Base-by-base conservation (phyloP, 1,140 invertebrate species). In the Drosophila pruinosa region DNA sequence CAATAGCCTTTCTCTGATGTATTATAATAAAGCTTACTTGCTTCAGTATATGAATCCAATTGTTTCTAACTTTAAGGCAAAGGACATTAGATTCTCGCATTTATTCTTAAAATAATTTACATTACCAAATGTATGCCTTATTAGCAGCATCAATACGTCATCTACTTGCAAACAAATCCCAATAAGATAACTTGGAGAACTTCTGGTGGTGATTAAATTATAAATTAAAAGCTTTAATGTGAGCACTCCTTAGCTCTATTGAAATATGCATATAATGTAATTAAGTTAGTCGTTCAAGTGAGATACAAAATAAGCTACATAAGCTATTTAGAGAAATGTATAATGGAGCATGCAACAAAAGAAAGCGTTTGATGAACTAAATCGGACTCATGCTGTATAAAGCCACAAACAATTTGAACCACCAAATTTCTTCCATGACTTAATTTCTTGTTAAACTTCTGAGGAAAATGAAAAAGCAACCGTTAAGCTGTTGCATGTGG, bases 81-180 rank as follows among this genome's bases (percentile, higher is more conserved):
- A n/a, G n/a, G n/a, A n/a, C n/a, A n/a, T n/a, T n/a, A n/a, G n/a
- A n/a, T n/a, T n/a, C n/a, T n/a, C 26, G 0, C 5, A 28, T 28
- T 28, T 28, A 28, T 31, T 7, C 4, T 31, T 31, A 31, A 31
- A 10, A 3, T 8, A 2, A 10, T 3, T 3, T 10, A 31, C 50
- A 50, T 39, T 73, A 17, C 12, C 45, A 26, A 72, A 39, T 63
- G 61, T 67, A 75, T n/a, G n/a, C n/a, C n/a, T n/a, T n/a, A n/a
- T n/a, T n/a, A n/a, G n/a, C n/a, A n/a, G 64, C 52, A 67, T 34
- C 28, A 21, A 12, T 14, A 19, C 26, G 21, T n/a, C 19, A 4
- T 34, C n/a, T 10, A 36, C 19, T 36, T 21, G n/a, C 22, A 12
- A 22, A 21, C 12, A 3, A 17, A 54, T n/a, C n/a, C n/a, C n/a